A percentile compares a stretch with the other conserved stretches of the same genome.
These are phyloP conservation scores for Myiotriccus ornatus DNA, from an alignment of 2,797 vertebrate species.

Conservation along the genomic window DNA sequence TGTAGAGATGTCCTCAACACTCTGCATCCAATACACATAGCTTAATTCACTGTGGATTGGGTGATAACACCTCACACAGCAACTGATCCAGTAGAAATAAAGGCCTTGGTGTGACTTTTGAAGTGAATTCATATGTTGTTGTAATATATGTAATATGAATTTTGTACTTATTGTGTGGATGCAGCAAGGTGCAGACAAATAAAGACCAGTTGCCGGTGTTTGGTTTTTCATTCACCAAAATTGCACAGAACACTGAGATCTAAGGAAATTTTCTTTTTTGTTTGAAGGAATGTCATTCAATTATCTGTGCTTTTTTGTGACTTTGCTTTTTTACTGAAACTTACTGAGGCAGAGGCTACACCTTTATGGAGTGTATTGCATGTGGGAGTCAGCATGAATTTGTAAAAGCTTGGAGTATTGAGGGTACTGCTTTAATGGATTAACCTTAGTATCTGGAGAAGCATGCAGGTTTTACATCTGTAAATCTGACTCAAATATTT, in stretches of 20 bases:
- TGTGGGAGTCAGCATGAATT: rapidly evolving
- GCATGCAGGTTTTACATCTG: neutral
- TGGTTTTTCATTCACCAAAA: neutral
- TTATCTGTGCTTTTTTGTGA: neutral
- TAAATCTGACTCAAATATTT: neutral
- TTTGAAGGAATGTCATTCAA: neutral
- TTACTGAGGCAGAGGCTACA: neutral
- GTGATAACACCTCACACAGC: neutral
- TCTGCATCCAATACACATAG: rapidly evolving
- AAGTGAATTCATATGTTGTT: neutral
- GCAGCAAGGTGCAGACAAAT: neutral
- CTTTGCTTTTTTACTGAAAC: neutral
- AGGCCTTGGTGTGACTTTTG: neutral
- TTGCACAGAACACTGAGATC: neutral
- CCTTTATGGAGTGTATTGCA: neutral
- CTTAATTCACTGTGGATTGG: neutral
- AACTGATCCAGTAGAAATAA: neutral
- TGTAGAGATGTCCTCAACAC: neutral
- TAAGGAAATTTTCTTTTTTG: neutral
- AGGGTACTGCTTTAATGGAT: neutral
- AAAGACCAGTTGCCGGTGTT: neutral
- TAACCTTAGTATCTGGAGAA: neutral
- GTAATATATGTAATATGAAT: rapidly evolving
- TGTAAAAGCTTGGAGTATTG: neutral
- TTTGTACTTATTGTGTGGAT: neutral